These are phyloP conservation scores for Xenus cinereus DNA, from an alignment of 2,113 vertebrate genomes.

Conservation along the genomic window DNA sequence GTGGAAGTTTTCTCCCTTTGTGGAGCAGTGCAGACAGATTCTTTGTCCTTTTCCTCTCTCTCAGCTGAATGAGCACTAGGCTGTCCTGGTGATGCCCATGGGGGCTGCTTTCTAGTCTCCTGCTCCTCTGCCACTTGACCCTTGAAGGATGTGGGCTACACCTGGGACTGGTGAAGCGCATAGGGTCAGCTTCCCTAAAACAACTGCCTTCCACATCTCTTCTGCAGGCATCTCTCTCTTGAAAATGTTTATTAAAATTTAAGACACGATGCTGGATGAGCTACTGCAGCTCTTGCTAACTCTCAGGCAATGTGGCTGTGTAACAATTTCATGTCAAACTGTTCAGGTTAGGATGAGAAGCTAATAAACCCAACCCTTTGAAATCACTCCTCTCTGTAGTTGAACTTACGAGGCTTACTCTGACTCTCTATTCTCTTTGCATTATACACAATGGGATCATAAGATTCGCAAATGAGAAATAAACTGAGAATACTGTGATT, in stretches of 20 bases:
- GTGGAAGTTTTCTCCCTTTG: background rate
- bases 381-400: conserved; percentile 5
- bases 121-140: background rate
- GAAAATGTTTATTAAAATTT: background rate
- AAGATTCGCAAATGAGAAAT: conserved; percentile 63
- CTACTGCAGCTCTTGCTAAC: background rate
- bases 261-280: background rate
- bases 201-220: background rate
- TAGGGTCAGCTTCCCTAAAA: background rate
- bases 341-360: conserved; percentile 24
- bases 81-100: background rate
- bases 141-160: background rate
- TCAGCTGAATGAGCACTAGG: background rate
- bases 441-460: conserved; percentile 58
- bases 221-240: background rate
- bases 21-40: background rate
- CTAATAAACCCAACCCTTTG: background rate
- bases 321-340: background rate
- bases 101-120: background rate
- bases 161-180: background rate
- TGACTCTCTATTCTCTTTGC: conserved; percentile 39
- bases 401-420: conserved; percentile 18
- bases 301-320: background rate
- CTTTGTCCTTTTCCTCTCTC: background rate
- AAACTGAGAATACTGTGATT: conserved; percentile 62